A percentile compares a stretch with the other conserved stretches of the same genome.
These are phyloP conservation scores for Vanessa tameamea DNA, from an alignment of 1,140 invertebrate genomes.

Conservation along the genomic window DNA sequence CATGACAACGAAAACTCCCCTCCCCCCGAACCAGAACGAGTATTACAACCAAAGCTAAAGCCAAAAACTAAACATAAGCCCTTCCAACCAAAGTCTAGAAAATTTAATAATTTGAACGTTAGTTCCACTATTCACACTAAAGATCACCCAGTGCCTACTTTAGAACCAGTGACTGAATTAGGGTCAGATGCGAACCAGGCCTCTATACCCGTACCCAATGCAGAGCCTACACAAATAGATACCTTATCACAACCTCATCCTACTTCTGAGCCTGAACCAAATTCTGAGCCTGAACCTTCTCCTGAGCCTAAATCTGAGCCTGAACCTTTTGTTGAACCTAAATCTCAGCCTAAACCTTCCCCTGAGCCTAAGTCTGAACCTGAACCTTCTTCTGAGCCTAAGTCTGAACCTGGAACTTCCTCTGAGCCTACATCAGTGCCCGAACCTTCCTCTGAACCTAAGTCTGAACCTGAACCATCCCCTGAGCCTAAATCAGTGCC, in stretches of 20 bases:
- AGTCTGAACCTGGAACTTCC: constrained; percentile 39
- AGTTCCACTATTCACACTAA: constrained; percentile 62
- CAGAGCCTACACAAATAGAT: constrained; percentile 41
- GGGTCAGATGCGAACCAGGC: constrained; percentile 38
- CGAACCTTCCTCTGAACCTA: constrained; percentile 65
- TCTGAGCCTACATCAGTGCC: constrained; percentile 64
- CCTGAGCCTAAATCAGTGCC: constrained; percentile 62
- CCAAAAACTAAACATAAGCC: constrained; percentile 76
- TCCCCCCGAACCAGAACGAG: constrained; percentile 27
- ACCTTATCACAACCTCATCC: constrained; percentile 60
- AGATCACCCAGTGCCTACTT: constrained; percentile 70
- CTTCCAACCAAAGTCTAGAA: constrained; percentile 72
- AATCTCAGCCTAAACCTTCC: constrained; percentile 55
- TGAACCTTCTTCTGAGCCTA: constrained; percentile 61
- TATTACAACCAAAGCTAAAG: constrained; percentile 47
- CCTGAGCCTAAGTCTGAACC: constrained; percentile 64
- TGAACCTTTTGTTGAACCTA: constrained; percentile 60
- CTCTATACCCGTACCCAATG: constrained; percentile 45
- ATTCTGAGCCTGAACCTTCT: constrained; percentile 45
- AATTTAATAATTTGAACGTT: constrained; percentile 40
- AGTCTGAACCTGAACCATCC: constrained; percentile 43
- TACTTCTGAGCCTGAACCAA: constrained; percentile 66
- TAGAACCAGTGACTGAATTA: constrained; percentile 13
- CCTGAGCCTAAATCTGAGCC: constrained; percentile 54
- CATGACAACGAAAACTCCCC: constrained; percentile 65